These are phyloP conservation scores for Acanthisitta chloris DNA, from an alignment of 2,113 vertebrate species.

Conservation along the genomic window DNA sequence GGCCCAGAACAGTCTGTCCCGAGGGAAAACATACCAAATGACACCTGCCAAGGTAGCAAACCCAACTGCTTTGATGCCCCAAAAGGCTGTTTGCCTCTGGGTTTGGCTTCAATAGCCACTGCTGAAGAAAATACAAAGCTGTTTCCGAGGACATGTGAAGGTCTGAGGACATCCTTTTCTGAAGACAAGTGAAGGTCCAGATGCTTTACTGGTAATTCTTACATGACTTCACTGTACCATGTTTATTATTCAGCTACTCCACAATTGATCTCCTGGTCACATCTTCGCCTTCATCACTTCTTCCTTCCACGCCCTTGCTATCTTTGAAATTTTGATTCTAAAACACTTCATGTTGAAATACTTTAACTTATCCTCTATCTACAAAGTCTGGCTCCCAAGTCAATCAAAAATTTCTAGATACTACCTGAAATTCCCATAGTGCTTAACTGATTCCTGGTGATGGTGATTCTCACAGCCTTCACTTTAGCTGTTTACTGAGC, in stretches of 20 bases:
- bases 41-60: not conserved
- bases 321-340: not conserved
- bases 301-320: not conserved
- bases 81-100: too few relatives aligned
- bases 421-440: not conserved
- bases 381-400: not conserved
- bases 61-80: not conserved
- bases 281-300: not conserved
- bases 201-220: not conserved
- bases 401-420: not conserved
- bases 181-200: not conserved
- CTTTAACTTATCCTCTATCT: not conserved
- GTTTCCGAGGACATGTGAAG: not conserved
- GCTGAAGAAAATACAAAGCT: not conserved
- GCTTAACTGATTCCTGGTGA: not conserved
- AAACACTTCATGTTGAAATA: not conserved
- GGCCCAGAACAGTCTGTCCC: not conserved
- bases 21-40: not conserved
- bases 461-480: not conserved
- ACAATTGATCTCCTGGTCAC: not conserved
- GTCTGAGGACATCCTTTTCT: too few relatives aligned
- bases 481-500: not conserved
- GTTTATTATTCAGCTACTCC: not conserved
- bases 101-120: not conserved
- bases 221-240: fast-evolving